Evolutionary conservation across 2,888 invertebrate genomes (phyloP).

Genomic region (Gastrophysa polygoni): DNA sequence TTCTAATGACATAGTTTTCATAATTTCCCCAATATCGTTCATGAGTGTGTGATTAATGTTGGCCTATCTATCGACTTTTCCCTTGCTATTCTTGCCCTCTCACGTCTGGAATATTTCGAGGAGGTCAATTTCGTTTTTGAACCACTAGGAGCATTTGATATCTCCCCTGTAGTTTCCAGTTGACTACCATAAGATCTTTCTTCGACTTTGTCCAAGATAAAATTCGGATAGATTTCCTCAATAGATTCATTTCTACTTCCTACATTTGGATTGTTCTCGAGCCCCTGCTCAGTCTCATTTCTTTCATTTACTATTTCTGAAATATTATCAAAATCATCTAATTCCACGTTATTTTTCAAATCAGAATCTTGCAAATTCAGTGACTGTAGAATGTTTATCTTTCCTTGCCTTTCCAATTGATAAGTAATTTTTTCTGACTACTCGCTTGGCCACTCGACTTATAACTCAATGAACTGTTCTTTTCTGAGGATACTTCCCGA

Average conservation of each 20-base stretch:
- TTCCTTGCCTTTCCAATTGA: background rate
- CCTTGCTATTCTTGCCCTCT: conserved; percentile 4
- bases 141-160: too few species aligned
- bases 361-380: background rate
- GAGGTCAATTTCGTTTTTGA: background rate
- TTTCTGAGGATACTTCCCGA: background rate
- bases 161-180: too few species aligned
- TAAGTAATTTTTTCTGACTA: background rate
- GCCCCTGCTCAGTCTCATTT: too few species aligned
- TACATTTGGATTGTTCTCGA: too few species aligned
- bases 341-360: background rate
- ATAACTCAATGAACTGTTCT: background rate
- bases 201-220: too few species aligned
- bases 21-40: background rate
- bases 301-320: too few species aligned
- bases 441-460: background rate
- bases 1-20: background rate
- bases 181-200: too few species aligned
- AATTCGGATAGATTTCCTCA: too few species aligned
- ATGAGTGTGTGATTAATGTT: background rate
- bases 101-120: conserved; percentile 4
- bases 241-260: too few species aligned
- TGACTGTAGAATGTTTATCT: background rate
- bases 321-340: too few species aligned
- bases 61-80: background rate